Conservation (phyloP, 2,888 invertebrate species). For the Philhelius pedissequus region DNA sequence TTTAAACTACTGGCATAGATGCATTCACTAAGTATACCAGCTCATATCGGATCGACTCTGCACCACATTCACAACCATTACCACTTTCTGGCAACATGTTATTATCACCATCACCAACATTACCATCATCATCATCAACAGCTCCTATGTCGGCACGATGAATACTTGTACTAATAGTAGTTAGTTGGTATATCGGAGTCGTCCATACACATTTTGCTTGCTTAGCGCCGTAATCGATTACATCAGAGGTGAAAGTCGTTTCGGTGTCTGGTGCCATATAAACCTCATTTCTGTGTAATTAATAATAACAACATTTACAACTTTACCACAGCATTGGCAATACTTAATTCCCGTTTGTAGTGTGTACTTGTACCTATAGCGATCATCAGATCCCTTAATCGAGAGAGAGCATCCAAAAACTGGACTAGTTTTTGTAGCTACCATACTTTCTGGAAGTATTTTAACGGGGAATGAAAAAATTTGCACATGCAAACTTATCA, state of each 20-base stretch:
- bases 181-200: conserved; percentile 27
- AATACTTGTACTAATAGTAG: conserved; percentile 33
- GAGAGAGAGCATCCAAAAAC: conserved; percentile 20
- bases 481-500: conserved; percentile 6
- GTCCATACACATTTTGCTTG: conserved; percentile 53
- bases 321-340: conserved; percentile 5
- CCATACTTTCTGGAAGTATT: background rate
- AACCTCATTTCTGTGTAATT: conserved; percentile 68
- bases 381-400: conserved; percentile 1
- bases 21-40: conserved; percentile 13
- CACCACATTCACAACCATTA: background rate
- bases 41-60: background rate
- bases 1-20: conserved; percentile 42
- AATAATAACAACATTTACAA: conserved; percentile 54
- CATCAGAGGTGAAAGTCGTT: conserved; percentile 69
- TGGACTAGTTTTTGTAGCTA: conserved; percentile 51
- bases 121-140: conserved; percentile 6
- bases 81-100: conserved; percentile 2
- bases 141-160: background rate
- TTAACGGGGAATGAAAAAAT: conserved; percentile 8
- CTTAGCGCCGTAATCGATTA: conserved; percentile 57
- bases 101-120: conserved; percentile 13
- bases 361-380: too few species aligned
- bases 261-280: conserved; percentile 69
- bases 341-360: background rate